Evolutionary conservation across 2,888 invertebrate genomes (phyloP).

Genomic region (Oscheius sp.): DNA sequence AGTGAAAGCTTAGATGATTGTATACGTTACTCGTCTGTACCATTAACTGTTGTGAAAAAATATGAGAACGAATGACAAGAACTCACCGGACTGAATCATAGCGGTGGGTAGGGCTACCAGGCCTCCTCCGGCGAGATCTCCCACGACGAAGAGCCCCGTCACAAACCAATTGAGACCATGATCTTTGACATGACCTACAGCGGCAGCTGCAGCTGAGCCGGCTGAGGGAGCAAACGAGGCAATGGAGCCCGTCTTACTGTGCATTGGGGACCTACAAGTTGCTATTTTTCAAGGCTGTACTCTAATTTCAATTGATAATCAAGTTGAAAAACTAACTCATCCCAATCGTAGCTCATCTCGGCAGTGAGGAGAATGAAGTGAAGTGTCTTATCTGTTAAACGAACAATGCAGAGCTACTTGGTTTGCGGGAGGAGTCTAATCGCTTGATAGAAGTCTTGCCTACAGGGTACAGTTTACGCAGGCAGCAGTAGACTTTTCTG

Average conservation of each 20-base stretch:
- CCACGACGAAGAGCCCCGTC: slow-evolving; percentile 69
- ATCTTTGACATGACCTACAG: slow-evolving; percentile 25
- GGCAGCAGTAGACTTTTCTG: neutral
- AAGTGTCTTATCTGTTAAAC: slow-evolving; percentile 16
- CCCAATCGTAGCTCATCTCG: slow-evolving; percentile 33
- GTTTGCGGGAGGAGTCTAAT: slow-evolving; percentile 10
- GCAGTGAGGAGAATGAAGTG: slow-evolving; percentile 30
- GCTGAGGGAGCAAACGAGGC: slow-evolving; percentile 9
- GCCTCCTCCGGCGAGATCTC: slow-evolving; percentile 70
- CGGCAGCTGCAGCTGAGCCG: too few relatives aligned
- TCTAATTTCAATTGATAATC: neutral
- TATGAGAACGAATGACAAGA: neutral
- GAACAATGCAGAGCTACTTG: slow-evolving; percentile 30
- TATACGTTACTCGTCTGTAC: slow-evolving; percentile 1
- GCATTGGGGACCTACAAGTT: slow-evolving; percentile 13
- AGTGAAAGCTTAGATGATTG: neutral
- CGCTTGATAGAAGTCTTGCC: slow-evolving; percentile 15
- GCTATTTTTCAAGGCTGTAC: too few relatives aligned
- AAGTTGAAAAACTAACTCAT: slow-evolving; percentile 24
- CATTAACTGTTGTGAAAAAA: neutral
- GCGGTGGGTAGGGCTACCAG: slow-evolving; percentile 69
- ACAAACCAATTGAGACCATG: slow-evolving; percentile 57
- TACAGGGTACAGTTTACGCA: slow-evolving; percentile 28
- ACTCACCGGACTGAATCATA: slow-evolving; percentile 66
- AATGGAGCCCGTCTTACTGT: slow-evolving; percentile 19